Evolutionary conservation across 2,113 vertebrate species (phyloP).

Genomic region (Phocoena phocoena): DNA sequence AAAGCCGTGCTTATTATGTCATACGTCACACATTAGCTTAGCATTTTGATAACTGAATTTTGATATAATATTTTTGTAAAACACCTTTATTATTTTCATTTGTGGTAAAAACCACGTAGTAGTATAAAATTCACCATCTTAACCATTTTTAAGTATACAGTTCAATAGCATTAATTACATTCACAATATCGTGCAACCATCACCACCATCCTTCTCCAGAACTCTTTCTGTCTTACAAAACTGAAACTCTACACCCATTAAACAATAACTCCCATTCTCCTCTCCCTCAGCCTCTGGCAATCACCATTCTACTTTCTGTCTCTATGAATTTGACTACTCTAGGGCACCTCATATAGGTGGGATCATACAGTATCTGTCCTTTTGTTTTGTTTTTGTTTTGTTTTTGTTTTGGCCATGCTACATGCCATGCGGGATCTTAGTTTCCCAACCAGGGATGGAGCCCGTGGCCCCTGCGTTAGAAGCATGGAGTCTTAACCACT

Average conservation of each 20-base stretch:
- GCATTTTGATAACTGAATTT: not conserved
- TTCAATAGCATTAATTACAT: not conserved
- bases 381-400: not conserved
- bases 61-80: not conserved
- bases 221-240: not conserved
- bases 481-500: too few species aligned
- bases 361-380: not conserved
- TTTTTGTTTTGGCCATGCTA: too few species aligned
- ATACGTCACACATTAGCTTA: not conserved
- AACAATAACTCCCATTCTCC: not conserved
- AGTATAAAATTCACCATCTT: not conserved
- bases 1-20: not conserved
- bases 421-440: too few species aligned
- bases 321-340: not conserved
- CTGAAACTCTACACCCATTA: not conserved
- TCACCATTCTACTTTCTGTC: not conserved
- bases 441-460: too few species aligned
- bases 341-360: not conserved
- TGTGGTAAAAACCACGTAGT: not conserved
- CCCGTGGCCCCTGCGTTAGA: too few species aligned
- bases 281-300: not conserved
- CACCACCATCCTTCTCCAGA: not conserved
- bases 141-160: not conserved
- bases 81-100: not conserved
- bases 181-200: not conserved